Evolutionary conservation across 2,888 invertebrate genomes (phyloP).

Genomic region (Zygaena filipendulae): DNA sequence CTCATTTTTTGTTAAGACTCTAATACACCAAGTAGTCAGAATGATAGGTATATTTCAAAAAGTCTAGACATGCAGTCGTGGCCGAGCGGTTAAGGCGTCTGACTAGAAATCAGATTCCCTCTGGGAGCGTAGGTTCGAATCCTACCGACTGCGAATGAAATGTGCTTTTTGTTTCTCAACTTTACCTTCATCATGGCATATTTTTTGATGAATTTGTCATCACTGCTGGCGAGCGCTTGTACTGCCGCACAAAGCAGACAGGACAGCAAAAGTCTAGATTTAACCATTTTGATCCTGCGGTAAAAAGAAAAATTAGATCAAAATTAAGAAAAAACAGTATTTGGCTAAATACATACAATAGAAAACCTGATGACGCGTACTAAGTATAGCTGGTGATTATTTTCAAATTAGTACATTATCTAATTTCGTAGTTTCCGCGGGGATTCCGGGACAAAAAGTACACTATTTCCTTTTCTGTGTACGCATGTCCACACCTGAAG

Average conservation of each 20-base stretch:
- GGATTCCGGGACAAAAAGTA: too few species aligned
- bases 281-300: constrained; percentile 19
- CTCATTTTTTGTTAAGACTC: constrained; percentile 1
- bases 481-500: too few species aligned
- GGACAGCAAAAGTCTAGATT: constrained; percentile 16
- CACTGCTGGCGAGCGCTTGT: constrained; percentile 63
- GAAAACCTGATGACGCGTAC: too few species aligned
- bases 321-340: too few species aligned
- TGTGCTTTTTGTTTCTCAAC: constrained; percentile 22
- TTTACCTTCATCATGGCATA: constrained; percentile 78
- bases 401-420: too few species aligned
- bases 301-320: too few species aligned
- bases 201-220: constrained; percentile 76
- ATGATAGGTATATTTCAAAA: too few species aligned
- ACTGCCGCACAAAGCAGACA: constrained; percentile 33
- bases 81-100: constrained; percentile 91
- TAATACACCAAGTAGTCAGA: too few species aligned
- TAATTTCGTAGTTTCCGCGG: too few species aligned
- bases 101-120: constrained; percentile 92
- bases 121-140: constrained; percentile 92
- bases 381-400: too few species aligned
- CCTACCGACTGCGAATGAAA: constrained; percentile 80
- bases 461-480: too few species aligned
- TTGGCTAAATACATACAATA: too few species aligned
- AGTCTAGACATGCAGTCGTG: constrained; percentile 84